These are phyloP conservation scores for Leptarthrus brevirostris DNA, from an alignment of 2,888 invertebrate genomes.

Conservation along the genomic window DNA sequence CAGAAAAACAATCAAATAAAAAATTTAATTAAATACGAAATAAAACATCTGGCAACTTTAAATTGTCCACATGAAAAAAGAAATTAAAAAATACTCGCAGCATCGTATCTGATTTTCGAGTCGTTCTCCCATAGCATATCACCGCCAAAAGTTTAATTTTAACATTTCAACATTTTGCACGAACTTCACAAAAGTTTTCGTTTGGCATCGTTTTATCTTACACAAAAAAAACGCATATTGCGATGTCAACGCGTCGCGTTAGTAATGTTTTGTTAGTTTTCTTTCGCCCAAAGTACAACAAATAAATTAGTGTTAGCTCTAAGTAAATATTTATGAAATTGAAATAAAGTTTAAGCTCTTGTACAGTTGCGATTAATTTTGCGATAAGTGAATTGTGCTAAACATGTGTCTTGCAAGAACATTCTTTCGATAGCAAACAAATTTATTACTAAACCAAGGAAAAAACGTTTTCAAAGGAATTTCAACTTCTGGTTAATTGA, in stretches of 20 bases:
- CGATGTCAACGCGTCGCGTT: conserved; percentile 24
- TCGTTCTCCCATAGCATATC: conserved; percentile 22
- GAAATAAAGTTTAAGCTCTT: too few species aligned
- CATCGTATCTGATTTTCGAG: not conserved
- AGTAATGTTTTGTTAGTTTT: not conserved
- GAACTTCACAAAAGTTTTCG: conserved; percentile 50
- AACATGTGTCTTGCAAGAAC: too few species aligned
- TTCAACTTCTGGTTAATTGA: too few species aligned
- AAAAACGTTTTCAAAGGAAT: too few species aligned
- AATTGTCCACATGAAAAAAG: conserved; percentile 45
- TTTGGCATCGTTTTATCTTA: conserved; percentile 16
- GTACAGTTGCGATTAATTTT: too few species aligned
- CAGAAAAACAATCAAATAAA: too few species aligned
- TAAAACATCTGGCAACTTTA: conserved; percentile 35
- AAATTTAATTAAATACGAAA: too few species aligned
- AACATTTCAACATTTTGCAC: conserved; percentile 49
- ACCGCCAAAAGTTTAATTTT: conserved; percentile 51
- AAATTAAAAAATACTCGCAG: not conserved
- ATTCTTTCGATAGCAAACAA: too few species aligned
- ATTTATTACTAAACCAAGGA: too few species aligned
- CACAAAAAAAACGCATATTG: conserved; percentile 6
- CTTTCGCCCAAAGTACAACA: not conserved
- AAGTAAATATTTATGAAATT: not conserved
- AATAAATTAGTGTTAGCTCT: not conserved
- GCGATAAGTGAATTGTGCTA: too few species aligned